Evolutionary conservation across 2,797 vertebrate genomes (phyloP), one percentile per base, ranked within the genome.

Genomic region (Tiaroga cobitis): DNA sequence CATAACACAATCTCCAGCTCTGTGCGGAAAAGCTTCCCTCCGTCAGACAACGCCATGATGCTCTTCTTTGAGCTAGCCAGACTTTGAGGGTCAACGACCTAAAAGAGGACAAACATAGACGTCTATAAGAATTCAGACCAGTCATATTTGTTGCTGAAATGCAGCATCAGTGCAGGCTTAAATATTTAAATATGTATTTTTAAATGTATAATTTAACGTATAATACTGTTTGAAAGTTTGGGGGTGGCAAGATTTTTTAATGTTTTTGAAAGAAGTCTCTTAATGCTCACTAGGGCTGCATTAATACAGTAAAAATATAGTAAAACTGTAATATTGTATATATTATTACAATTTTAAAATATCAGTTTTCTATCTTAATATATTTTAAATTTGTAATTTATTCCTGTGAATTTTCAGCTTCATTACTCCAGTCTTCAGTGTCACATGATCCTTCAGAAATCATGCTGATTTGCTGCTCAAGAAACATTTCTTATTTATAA

Each of bases 1-100:
- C 98, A 99, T 83, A 99, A 96, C 90, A 98, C 96, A 6, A 98
- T 97, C 93, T 98, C 98, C 95, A 99, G 94, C 91, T 99, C 98
- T 63, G 97, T 96, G 89, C 97, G 96, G 93, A 98, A 98, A 79
- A 99, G 96, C 83, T 97, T 98, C 39, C 97, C 98, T 0, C 95
- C 97, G 0, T 98, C 97, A 0, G 97, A 97, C 90, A 99, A 94
- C 54, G 96, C 96, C 98, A 99, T 98, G 94, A 99, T 97, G 91
- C 97, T 98, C 93, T 95, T 96, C 89, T 97, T 96, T 93, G 97
- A 97, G 81, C 91, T 97, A 77, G 91, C 94, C 85, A 98, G 93
- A 65, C 96, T 96, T 4, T 95, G 94, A 70, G 95, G 93, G 70
- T 94, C 96, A 94, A 97, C 94, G 39, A 97, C 96, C 98, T 99